Base-by-base conservation (phyloP, 2,113 vertebrate species). In the Donacobius atricapilla region DNA sequence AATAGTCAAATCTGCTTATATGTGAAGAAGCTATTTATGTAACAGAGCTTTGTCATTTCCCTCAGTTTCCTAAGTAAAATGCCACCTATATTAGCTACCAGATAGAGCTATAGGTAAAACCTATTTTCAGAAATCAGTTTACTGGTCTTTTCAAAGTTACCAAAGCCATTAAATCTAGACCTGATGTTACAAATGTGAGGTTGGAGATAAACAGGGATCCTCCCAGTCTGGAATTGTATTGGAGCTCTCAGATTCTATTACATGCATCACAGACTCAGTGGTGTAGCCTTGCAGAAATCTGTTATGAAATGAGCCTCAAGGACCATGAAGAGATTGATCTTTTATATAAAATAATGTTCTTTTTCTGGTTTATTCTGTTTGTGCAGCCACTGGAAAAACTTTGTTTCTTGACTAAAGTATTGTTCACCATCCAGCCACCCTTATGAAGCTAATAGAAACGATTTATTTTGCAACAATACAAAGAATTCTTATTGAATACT, bases 291-390 rank as follows among this genome's bases (percentile, higher is more conserved):
- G 85, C 85, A 95, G 94, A 98, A 98, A 96, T 83, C 89, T 86
- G 56, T 72, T 97, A 89, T 94, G 64, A 97, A 98, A 95, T 91
- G 93, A 97, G 82, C 93, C 79, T 91, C 30, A 45, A 95, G 94
- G 92, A 94, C 95, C 75, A 83, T 40, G 66, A 96, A 96, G 60
- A 97, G 96, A 97, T 97, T 97, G 95, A 97, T 97, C 81, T 94
- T 95, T 97, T 97, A 90, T 97, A 95, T 97, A 93, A 97, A 98
- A 97, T 97, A 97, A 97, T 97, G 89, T 91, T 97, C 94, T 97
- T 96, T 96, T 91, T 94, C 84, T 97, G 88, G 80, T 97, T 96
- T 97, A 97, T 97, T 98, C 93, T 97, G 70, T 97, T 97, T 97
- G 96, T 97, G 96, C 95, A 97, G 57, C 68, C 86, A 96, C 91